Conservation (phyloP, 1,140 invertebrate genomes). For the Anthonomus grandis region DNA sequence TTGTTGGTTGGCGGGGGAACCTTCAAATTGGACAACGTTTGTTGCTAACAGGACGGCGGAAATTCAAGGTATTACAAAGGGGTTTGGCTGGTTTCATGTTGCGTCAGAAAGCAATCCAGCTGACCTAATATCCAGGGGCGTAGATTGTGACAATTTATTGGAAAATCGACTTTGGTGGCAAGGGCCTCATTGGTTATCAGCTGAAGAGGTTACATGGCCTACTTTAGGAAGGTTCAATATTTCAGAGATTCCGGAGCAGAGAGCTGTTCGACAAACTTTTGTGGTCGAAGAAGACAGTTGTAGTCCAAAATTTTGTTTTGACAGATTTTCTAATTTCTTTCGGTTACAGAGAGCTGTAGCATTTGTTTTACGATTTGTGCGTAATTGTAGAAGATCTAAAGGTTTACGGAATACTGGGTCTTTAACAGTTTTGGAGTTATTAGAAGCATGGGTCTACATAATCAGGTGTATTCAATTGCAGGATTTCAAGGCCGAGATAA, state of each 20-base stretch:
- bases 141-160: background rate
- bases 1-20: slow-evolving; percentile 19
- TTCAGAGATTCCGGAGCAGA: background rate
- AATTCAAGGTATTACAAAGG: slow-evolving; percentile 31
- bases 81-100: slow-evolving; percentile 35
- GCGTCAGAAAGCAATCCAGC: slow-evolving; percentile 36
- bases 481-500: background rate
- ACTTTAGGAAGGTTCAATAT: background rate
- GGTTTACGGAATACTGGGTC: background rate
- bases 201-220: background rate
- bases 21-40: slow-evolving; percentile 31
- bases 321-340: background rate
- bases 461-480: background rate
- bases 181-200: background rate
- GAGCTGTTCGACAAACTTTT: background rate
- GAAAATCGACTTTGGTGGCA: background rate
- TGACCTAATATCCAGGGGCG: slow-evolving; percentile 36
- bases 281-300: background rate
- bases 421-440: background rate
- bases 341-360: background rate
- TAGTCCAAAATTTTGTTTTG: background rate
- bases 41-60: slow-evolving; percentile 36
- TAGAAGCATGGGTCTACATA: background rate
- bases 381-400: background rate
- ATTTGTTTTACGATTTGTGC: slow-evolving; percentile 18